Evolutionary conservation across 1,140 invertebrate genomes (phyloP), one percentile per base, ranked within the genome.

Genomic region (Heliothis subflexa): DNA sequence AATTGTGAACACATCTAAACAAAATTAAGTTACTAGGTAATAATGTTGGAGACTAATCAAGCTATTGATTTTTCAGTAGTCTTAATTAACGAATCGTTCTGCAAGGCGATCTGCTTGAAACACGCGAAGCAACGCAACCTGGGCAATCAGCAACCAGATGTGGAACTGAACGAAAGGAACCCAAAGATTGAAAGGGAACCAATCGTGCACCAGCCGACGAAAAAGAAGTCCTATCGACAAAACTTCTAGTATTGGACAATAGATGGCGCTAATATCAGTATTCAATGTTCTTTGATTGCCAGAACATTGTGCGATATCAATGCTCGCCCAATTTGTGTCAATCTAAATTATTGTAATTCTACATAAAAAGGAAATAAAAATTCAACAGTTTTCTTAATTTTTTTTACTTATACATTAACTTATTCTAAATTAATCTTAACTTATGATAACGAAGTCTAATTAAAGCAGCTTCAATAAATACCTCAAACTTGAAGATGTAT

Each of bases 1-100:
- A 40, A 40, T 7, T 40, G 21, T 25, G 5, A 40, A 40, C 33
- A 9, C 33, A 40, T 5, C 33, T 40, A 9, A 40, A 40, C 9
- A 40, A 40, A 40, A 40, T 40, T 40, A 9, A 40, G 33, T 40
- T n/a, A n/a, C n/a, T n/a, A 9, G 33, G 33, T 9, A 40, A 40
- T 9, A 40, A 5, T 40, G 33, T 61, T 12, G 4, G 25, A 10
- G n/a, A 55, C 50, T 62, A 50, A 0, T 10, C n/a, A 47, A 77
- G 13, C 16, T 49, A 47, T 49, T 80, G 79, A 28, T 79, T 21
- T 88, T 88, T 49, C 79, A 93, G 92, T 93, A 78, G 73, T 92
- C 2, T 84, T 92, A 11, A 77, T 93, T 50, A 93, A 92, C 14
- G 89, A 92, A 81, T 85, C 87, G 0, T 93, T 88, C 70, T 93